These are phyloP conservation scores for Micronisus gabar DNA, from an alignment of 2,113 vertebrate genomes.

Conservation along the genomic window DNA sequence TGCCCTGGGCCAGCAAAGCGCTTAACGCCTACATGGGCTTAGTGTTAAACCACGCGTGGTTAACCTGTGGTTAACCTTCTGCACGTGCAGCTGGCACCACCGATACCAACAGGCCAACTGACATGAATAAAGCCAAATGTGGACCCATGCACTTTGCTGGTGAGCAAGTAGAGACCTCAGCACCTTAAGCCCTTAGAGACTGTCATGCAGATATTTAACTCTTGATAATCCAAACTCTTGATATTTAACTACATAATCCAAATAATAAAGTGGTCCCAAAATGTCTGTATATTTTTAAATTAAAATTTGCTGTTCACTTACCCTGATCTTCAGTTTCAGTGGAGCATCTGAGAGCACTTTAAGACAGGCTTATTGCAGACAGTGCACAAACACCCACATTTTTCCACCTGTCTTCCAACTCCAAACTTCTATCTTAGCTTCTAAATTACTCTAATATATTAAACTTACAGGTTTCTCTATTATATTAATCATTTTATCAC, in stretches of 20 bases:
- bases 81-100: background rate
- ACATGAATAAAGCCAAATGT: background rate
- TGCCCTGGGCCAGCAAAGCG: background rate
- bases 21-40: background rate
- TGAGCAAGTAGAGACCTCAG: background rate
- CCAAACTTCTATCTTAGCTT: background rate
- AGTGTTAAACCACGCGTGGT: background rate
- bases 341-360: background rate
- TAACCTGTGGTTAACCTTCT: background rate
- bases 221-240: background rate
- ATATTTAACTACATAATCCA: background rate
- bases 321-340: background rate
- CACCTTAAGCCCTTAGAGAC: background rate
- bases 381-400: background rate
- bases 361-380: background rate
- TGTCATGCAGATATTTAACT: background rate
- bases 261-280: background rate
- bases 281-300: background rate
- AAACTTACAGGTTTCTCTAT: background rate
- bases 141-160: background rate
- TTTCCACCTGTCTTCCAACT: background rate
- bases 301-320: background rate
- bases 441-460: background rate
- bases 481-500: background rate
- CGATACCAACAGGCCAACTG: background rate